A percentile compares a stretch with the other conserved stretches of the same genome.
Evolutionary conservation across 1,140 invertebrate species (phyloP).

Genomic region (Euura lappo): DNA sequence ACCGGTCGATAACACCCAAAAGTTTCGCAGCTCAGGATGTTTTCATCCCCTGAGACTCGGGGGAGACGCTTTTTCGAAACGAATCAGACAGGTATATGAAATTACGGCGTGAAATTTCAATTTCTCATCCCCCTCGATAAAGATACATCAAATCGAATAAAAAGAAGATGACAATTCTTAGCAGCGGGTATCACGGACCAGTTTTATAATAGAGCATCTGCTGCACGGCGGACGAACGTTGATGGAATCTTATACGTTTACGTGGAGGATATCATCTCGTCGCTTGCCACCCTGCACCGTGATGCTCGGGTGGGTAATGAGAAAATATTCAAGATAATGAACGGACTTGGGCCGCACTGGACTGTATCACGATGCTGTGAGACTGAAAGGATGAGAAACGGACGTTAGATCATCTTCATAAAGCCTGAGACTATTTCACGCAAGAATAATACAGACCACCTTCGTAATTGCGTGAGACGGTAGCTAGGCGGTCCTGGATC

Average conservation of each 20-base stretch:
- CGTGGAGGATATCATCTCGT: not conserved
- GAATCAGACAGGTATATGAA: no score
- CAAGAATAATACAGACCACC: not conserved
- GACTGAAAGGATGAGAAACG: not conserved
- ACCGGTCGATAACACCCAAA: no score
- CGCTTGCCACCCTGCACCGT: not conserved
- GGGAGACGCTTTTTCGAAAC: no score
- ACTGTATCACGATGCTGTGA: not conserved
- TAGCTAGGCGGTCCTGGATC: not conserved
- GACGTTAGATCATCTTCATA: not conserved
- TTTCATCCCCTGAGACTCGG: no score
- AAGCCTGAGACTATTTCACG: not conserved
- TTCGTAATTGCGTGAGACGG: not conserved
- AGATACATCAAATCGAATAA: not conserved
- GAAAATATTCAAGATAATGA: constrained; percentile 7
- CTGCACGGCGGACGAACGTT: not conserved
- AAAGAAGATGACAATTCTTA: not conserved
- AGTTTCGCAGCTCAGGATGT: no score
- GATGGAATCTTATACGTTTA: not conserved
- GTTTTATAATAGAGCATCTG: not conserved
- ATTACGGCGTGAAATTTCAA: not conserved
- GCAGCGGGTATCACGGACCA: not conserved
- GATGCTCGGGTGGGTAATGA: not conserved
- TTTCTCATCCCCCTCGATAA: not conserved
- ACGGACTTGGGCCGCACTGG: not conserved